Conservation (phyloP, 2,797 vertebrate genomes). For the Pseudochirops corinnae region DNA sequence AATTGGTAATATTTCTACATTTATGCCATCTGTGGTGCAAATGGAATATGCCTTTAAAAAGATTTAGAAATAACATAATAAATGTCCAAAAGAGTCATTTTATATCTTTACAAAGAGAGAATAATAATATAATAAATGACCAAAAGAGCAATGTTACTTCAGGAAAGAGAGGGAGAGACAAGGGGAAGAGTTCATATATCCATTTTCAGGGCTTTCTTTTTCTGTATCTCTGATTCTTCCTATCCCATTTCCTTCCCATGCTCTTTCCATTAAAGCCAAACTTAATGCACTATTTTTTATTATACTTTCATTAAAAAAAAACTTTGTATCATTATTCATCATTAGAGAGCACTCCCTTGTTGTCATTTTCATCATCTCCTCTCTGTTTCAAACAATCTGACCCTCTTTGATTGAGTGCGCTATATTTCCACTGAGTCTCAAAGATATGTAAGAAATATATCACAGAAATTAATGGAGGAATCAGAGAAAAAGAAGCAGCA, state of each 20-base stretch:
- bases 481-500: background rate
- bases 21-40: conserved; percentile 6
- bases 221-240: background rate
- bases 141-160: conserved; percentile 1
- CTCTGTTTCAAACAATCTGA: conserved; percentile 47
- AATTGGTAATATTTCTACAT: background rate
- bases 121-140: conserved; percentile 13
- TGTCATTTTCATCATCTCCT: conserved; percentile 6
- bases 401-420: conserved; percentile 37
- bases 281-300: conserved; percentile 12
- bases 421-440: conserved; percentile 13
- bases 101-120: conserved; percentile 29
- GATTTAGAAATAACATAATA: conserved; percentile 32
- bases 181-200: background rate
- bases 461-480: background rate
- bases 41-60: conserved; percentile 38
- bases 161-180: background rate
- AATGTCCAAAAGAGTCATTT: background rate
- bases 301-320: conserved; percentile 39
- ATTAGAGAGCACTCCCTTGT: background rate
- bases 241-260: background rate
- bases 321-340: conserved; percentile 37
- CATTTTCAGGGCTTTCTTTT: background rate
- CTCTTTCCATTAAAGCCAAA: background rate
- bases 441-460: background rate